Base-by-base conservation (phyloP, 2,797 vertebrate genomes). In the Propithecus perrieri region DNA sequence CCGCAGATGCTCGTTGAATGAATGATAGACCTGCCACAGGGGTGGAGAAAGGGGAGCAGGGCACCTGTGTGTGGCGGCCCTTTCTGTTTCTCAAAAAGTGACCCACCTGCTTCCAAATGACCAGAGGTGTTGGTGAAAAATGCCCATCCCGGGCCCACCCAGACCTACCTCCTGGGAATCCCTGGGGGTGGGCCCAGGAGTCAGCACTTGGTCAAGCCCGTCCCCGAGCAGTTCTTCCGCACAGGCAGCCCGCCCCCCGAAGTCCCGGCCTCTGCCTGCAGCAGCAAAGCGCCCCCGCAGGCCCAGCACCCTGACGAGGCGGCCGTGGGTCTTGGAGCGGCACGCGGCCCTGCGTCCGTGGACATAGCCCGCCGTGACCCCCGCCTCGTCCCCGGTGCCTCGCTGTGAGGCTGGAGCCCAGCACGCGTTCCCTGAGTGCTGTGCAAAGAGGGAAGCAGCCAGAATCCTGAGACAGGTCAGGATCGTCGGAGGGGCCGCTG, bases 381-480 rank as follows among this genome's bases (percentile, higher is more conserved):
- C 67, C 0, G 71, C 53, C 5, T 6, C 9, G 33, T 50, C 46
- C 59, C 50, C 12, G 3, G 33, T 28, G 35, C 35, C 35, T 28
- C 0, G 4, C 0, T 48, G 38, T 69, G 6, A 67, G 91, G 72
- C 59, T 22, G 59, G 38, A 30, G 48, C 55, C 33, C 13, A 24
- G 41, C 55, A 12, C 7, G 7, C 1, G 1, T 24, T n/a, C 46
- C 38, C 17, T 10, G 1, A 5, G 14, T 63, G 22, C 43, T 18
- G 12, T 17, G 55, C 43, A 28, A 26, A 41, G 38, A 53, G 55
- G 20, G 72, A 61, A 38, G 18, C 50, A 72, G 30, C 72, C 7
- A 5, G 33, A 61, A n/a, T 22, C 63, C 0, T 11, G 41, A 30
- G 69, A 18, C 20, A 4, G 43, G 30, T 76, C 9, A 24, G 86